Evolutionary conservation across 2,113 vertebrate genomes (phyloP), one percentile per base, ranked within the genome.

Genomic region (Puntigrus tetrazona): DNA sequence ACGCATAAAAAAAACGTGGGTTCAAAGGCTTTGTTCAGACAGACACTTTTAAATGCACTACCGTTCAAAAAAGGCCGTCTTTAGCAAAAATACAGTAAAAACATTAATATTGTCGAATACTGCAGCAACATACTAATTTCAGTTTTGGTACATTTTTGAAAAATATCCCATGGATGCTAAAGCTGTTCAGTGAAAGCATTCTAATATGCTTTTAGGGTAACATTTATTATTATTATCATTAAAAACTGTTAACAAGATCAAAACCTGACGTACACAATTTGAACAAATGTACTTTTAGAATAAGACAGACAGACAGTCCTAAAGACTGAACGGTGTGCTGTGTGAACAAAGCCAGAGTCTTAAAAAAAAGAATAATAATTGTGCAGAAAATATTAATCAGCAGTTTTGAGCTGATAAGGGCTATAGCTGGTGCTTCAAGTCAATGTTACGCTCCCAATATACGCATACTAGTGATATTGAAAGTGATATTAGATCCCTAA

Each of bases 21-120:
- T 76, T 52, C 8, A 76, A 31, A 74, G 9, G 18, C 13, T 76
- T 76, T 76, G 73, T 76, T 76, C 47, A 76, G 27, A 76, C 29
- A 34, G 74, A 18, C 73, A 34, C n/a, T 27, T 14, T 29, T 3
- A 14, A 27, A 47, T 18, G 18, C 14, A 65, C 29, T 34, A 65
- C 16, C 1, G 14, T 50, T n/a, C 16, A 50, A 55, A 22, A 55
- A 55, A 22, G 65, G 65, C 31, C 36, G 16, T 16, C 34, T 67
- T 67, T 67, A 67, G 31, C 34, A 67, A 34, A 65, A 63, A 29
- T 29, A 65, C 27, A 18, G 14, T 2, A 7, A 7, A 65, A 31
- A 31, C 14, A 7, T n/a, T 61, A 63, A 63, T 29, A 29, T 63
- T 27, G 16, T 20, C 16, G 20, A 20, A 52, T 52, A 29, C 27